A percentile compares a stretch with the other conserved stretches of the same genome.
Evolutionary conservation across 92 coral and sea anemone species (phyloP).

Genomic region (Pocillopora meandrina): DNA sequence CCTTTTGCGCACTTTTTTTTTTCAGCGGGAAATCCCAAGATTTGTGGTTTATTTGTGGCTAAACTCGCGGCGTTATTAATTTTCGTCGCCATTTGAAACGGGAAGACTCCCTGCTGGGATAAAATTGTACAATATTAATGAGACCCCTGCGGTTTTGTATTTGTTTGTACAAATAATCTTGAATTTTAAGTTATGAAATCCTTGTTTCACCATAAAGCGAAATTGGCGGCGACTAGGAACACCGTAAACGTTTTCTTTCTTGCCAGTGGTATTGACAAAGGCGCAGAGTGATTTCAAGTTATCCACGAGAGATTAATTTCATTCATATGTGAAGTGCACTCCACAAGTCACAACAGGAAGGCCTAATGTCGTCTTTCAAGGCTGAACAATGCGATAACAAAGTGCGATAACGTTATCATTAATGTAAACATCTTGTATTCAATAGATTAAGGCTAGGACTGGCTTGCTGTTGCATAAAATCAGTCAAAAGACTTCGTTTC

Average conservation of each 20-base stretch:
- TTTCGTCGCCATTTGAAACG: slow-evolving; percentile 37
- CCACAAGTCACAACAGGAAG: slow-evolving; percentile 38
- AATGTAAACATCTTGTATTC: slow-evolving; percentile 49
- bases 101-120: slow-evolving; percentile 35
- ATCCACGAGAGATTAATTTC: neutral
- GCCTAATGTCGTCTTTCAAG: slow-evolving; percentile 22
- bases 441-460: slow-evolving; percentile 20
- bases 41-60: slow-evolving; percentile 33
- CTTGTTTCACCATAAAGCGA: neutral
- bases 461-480: slow-evolving; percentile 16
- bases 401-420: slow-evolving; percentile 47
- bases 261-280: neutral
- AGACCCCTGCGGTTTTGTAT: slow-evolving; percentile 32
- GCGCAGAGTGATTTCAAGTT: neutral
- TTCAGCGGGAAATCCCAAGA: neutral
- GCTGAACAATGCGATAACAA: slow-evolving; percentile 38
- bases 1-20: neutral
- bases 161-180: slow-evolving; percentile 38
- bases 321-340: neutral
- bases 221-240: neutral
- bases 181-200: slow-evolving; percentile 13
- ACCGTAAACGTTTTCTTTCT: neutral
- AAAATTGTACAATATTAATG: slow-evolving; percentile 34
- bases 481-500: neutral
- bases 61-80: slow-evolving; percentile 25